These are phyloP conservation scores for Diacarnus erythraeanus DNA, from an alignment of 37 sponge, comb jelly and placozoan genomes.

Conservation along the genomic window DNA sequence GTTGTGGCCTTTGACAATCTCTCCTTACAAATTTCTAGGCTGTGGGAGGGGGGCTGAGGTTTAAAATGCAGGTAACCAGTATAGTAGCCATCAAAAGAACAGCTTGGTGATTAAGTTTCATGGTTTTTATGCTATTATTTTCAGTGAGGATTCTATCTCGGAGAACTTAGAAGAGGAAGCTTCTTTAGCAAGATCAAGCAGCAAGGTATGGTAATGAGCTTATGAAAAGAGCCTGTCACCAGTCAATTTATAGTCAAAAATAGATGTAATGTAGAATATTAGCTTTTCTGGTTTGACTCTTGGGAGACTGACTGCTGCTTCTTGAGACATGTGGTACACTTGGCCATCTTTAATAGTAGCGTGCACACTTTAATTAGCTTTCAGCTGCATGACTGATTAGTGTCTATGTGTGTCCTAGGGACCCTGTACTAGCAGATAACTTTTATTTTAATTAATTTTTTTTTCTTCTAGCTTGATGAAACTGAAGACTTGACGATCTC, in stretches of 20 bases:
- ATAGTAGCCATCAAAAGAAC: background rate
- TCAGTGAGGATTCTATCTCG: background rate
- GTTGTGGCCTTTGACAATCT: too few relatives aligned
- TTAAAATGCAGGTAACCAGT: background rate
- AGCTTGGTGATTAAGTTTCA: background rate
- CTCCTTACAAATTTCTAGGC: background rate
- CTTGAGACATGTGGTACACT: background rate
- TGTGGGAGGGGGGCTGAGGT: background rate
- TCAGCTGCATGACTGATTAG: too few relatives aligned
- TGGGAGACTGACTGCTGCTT: background rate
- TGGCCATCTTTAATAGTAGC: too few relatives aligned
- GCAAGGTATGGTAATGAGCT: background rate
- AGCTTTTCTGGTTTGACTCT: too few relatives aligned
- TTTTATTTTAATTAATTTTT: background rate
- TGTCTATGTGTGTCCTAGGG: too few relatives aligned
- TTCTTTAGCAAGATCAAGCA: background rate
- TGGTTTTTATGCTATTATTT: background rate
- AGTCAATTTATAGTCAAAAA: too few relatives aligned
- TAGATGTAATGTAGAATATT: too few relatives aligned
- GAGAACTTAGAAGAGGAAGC: background rate
- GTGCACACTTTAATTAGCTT: too few relatives aligned
- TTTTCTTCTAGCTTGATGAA: slow-evolving; percentile 19
- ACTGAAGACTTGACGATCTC: slow-evolving; percentile 30
- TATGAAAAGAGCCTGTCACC: too few relatives aligned
- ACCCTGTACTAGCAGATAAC: too few relatives aligned